phyloP scores from a whole-genome alignment of 1,140 invertebrate species.

The Drosophila gunungcola region DNA sequence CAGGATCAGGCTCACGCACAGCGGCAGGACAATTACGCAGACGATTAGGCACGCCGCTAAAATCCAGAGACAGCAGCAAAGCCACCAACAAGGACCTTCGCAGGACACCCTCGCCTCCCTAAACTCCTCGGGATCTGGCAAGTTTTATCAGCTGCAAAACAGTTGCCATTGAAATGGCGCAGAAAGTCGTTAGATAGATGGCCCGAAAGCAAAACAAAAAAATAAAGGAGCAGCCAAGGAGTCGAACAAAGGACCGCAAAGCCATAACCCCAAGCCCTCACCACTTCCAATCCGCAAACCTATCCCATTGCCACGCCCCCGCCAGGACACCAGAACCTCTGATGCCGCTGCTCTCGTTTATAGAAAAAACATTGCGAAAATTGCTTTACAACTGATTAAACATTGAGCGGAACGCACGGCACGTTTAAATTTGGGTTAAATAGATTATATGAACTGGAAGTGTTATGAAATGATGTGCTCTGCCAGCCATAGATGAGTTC shows the following conservation, averaged over 20 bases:
- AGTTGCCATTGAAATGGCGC: slow-evolving; percentile 80
- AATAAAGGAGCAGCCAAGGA: slow-evolving; percentile 53
- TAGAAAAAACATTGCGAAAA: slow-evolving; percentile 82
- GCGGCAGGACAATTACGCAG: slow-evolving; percentile 74
- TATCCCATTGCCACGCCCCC: slow-evolving; percentile 30
- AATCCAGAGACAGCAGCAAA: slow-evolving; percentile 33
- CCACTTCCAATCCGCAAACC: slow-evolving; percentile 11
- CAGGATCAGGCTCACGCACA: slow-evolving; percentile 64
- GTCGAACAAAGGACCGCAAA: slow-evolving; percentile 38
- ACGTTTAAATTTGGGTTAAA: slow-evolving; percentile 83
- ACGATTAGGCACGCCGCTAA: slow-evolving; percentile 75
- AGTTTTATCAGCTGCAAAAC: slow-evolving; percentile 82
- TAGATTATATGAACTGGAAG: slow-evolving; percentile 82
- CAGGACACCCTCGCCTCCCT: slow-evolving; percentile 24
- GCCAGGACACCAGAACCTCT: slow-evolving; percentile 4
- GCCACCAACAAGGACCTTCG: slow-evolving; percentile 15
- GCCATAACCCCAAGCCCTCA: slow-evolving; percentile 34
- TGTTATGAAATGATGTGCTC: slow-evolving; percentile 81
- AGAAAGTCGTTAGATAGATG: slow-evolving; percentile 81
- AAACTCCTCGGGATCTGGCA: slow-evolving; percentile 51
- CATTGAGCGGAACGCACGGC: slow-evolving; percentile 75
- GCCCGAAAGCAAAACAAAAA: slow-evolving; percentile 50
- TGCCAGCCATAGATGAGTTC: slow-evolving; percentile 34
- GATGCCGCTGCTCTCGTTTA: slow-evolving; percentile 57
- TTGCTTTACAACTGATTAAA: slow-evolving; percentile 83